phyloP scores from a whole-genome alignment of 2,797 vertebrate species.

The Cyprinella venusta region DNA sequence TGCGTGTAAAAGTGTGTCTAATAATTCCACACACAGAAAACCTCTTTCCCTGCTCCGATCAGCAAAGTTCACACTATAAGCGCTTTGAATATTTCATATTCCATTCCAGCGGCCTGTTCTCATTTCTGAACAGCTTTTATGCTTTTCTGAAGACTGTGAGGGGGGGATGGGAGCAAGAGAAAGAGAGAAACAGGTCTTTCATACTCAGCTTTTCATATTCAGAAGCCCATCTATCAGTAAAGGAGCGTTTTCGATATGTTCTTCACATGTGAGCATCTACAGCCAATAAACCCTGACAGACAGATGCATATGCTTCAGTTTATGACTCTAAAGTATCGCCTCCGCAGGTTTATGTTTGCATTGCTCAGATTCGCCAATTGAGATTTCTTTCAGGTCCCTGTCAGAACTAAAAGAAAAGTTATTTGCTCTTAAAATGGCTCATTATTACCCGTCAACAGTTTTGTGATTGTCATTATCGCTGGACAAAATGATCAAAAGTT shows the following conservation, averaged over 20 bases:
- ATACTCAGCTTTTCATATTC: constrained; percentile 58
- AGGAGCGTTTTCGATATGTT: constrained; percentile 44
- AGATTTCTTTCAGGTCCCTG: neutral
- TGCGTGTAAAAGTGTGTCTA: neutral
- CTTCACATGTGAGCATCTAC: constrained; percentile 34
- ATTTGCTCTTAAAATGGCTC: constrained; percentile 48
- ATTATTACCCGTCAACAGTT: constrained; percentile 46
- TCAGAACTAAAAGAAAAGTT: neutral
- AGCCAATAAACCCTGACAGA: constrained; percentile 9
- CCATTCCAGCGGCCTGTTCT: constrained; percentile 63
- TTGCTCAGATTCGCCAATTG: neutral
- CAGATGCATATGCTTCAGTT: neutral
- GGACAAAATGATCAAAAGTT: neutral
- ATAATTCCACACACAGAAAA: constrained; percentile 47
- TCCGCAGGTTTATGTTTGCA: constrained; percentile 30
- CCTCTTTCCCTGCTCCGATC: constrained; percentile 57
- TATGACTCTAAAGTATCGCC: neutral
- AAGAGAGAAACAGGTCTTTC: constrained; percentile 41
- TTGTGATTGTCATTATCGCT: neutral
- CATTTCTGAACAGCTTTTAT: constrained; percentile 62
- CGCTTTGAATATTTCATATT: constrained; percentile 77
- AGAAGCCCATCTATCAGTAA: constrained; percentile 55
- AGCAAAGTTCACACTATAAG: constrained; percentile 65
- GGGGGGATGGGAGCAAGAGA: constrained; percentile 33
- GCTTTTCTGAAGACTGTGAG: constrained; percentile 57